Conservation (phyloP, 2,888 invertebrate genomes). For the Oscheius sp. region DNA sequence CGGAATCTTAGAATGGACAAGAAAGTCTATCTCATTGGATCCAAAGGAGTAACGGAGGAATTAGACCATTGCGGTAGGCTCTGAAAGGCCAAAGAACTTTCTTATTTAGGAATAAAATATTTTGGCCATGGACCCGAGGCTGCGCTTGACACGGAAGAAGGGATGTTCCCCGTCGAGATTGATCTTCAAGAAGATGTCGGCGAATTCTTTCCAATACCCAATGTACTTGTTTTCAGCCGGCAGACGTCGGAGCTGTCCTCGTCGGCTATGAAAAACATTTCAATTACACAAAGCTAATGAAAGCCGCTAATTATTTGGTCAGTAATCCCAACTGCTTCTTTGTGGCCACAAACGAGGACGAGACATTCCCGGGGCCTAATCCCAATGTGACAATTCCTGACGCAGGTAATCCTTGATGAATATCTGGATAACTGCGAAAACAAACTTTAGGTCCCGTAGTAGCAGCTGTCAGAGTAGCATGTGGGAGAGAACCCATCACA, state of each 20-base stretch:
- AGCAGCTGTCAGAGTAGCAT: conserved; percentile 85
- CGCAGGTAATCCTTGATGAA: background rate
- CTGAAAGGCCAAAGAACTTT: background rate
- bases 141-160: conserved; percentile 47
- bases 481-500: conserved; percentile 82
- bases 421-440: background rate
- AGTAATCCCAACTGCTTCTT: conserved; percentile 76
- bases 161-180: conserved; percentile 68
- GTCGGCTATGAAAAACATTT: conserved; percentile 94
- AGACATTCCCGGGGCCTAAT: conserved; percentile 81
- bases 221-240: conserved; percentile 29
- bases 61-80: conserved; percentile 79
- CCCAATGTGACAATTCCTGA: conserved; percentile 72
- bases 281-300: conserved; percentile 89
- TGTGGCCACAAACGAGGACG: conserved; percentile 92
- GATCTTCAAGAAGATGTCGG: conserved; percentile 58
- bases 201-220: background rate
- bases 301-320: conserved; percentile 87
- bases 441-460: conserved; percentile 81
- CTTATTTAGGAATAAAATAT: conserved; percentile 56
- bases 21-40: conserved; percentile 84
- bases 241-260: conserved; percentile 86
- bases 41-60: conserved; percentile 85
- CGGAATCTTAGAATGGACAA: conserved; percentile 42
- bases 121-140: conserved; percentile 76